Conservation (phyloP, 2,113 vertebrate species). For the Thalassoma bifasciatum region DNA sequence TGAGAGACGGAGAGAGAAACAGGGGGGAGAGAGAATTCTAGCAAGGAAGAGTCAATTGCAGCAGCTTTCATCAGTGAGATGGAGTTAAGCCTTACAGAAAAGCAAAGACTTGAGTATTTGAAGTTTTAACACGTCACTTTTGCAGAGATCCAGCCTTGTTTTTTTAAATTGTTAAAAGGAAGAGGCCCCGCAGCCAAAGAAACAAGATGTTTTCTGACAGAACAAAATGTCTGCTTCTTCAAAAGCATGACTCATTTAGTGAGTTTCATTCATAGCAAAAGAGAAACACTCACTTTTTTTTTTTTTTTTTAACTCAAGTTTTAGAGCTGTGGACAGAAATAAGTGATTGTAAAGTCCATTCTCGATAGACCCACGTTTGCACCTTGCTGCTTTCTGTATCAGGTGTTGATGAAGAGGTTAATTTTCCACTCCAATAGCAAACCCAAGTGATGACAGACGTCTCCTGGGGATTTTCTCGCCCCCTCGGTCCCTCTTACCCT, state of each 20-base stretch:
- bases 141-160: slow-evolving; percentile 1
- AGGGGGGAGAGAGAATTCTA: neutral
- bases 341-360: neutral
- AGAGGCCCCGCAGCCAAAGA: neutral
- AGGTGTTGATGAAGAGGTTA: slow-evolving; percentile 61
- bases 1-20: slow-evolving; percentile 1
- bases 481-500: slow-evolving; percentile 19
- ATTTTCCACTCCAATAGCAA: slow-evolving; percentile 64
- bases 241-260: neutral
- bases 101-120: neutral
- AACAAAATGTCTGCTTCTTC: slow-evolving; percentile 20
- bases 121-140: slow-evolving; percentile 13
- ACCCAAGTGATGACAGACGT: slow-evolving; percentile 54
- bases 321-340: neutral
- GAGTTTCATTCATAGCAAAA: neutral
- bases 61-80: slow-evolving; percentile 47
- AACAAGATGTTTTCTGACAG: neutral
- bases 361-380: neutral
- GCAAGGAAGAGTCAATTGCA: slow-evolving; percentile 37
- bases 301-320: slow-evolving; percentile 4
- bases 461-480: slow-evolving; percentile 51
- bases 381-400: slow-evolving; percentile 17
- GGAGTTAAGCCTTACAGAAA: slow-evolving; percentile 8
- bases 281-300: too few relatives aligned
- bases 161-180: slow-evolving; percentile 15